Conservation (phyloP, 2,888 invertebrate species). For the Sceliomorpha sp. region DNA sequence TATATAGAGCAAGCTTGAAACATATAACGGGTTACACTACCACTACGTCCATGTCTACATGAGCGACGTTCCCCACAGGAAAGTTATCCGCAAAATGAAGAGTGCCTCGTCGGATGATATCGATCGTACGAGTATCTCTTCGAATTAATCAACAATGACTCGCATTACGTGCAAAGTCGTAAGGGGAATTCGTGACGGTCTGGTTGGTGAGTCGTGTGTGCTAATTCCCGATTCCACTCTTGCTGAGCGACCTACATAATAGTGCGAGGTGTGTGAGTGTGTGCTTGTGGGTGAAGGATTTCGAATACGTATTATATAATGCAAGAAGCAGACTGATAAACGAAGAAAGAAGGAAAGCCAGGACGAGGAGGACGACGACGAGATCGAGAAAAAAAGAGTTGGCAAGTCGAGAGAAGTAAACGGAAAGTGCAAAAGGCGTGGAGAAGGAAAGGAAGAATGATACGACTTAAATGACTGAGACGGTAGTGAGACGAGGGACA, state of each 20-base stretch:
- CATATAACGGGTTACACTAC: too few relatives aligned
- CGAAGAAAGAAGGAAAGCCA: constrained; percentile 21
- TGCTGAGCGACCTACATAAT: constrained; percentile 52
- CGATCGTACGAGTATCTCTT: constrained; percentile 34
- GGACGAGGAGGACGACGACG: constrained; percentile 11
- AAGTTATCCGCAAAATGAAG: neutral
- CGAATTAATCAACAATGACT: constrained; percentile 44
- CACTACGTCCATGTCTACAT: constrained; percentile 9
- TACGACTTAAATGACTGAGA: neutral
- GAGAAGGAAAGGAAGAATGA: too few relatives aligned
- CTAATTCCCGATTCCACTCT: constrained; percentile 57
- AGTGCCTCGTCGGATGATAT: constrained; percentile 20
- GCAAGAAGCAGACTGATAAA: constrained; percentile 19
- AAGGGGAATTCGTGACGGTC: constrained; percentile 49
- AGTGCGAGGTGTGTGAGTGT: constrained; percentile 39
- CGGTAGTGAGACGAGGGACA: constrained; percentile 11
- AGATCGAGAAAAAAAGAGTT: constrained; percentile 17
- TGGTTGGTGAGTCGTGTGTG: constrained; percentile 52
- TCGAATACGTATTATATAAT: constrained; percentile 47
- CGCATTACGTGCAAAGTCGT: constrained; percentile 29
- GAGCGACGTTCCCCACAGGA: neutral
- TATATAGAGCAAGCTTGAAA: too few relatives aligned
- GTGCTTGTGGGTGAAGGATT: constrained; percentile 40
- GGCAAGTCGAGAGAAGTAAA: constrained; percentile 7
- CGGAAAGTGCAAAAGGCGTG: constrained; percentile 2